Base-by-base conservation (phyloP, 2,113 vertebrate species). In the Zingel zingel region DNA sequence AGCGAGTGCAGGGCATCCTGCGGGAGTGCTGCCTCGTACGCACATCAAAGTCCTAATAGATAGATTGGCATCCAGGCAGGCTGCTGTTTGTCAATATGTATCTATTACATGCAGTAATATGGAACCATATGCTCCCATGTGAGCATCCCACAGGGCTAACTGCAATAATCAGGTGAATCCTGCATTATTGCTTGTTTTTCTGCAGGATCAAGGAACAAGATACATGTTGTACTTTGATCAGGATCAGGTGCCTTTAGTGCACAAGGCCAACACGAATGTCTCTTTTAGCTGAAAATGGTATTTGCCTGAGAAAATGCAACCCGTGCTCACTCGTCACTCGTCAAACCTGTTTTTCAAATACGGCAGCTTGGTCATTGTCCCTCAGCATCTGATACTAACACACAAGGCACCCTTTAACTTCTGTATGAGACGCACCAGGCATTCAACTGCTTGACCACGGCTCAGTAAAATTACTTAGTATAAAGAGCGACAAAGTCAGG, bases 1-100 rank as follows among this genome's bases (percentile, higher is more conserved):
- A 74, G 84, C 4, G 14, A 84, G 79, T 5, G 14, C 63, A 18
- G 51, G 12, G 61, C 19, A 4, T 87, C 88, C 90, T 81, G 74
- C 16, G 83, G 88, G 89, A 91, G 25, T 1, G 58, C 80, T 63
- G 75, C 86, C 65, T 87, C 14, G 36, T 69, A 16, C 12, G 10
- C 82, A 91, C 89, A 87, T 93, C 88, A 93, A 92, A 91, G 91
- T 75, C 23, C n/a, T 62, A 62, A 82, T 76, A 59, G 27, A 80
- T 59, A 85, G 69, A 74, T 39, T 84, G 82, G 82, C 88, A 88
- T 81, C 74, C 77, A 54, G 25, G 68, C 76, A 21, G 71, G 56
- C 73, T 74, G 82, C 77, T 59, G 80, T 68, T 77, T 56, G 53
- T 62, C 74, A 88, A 48, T 85, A 73, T 74, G 71, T 68, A 45